Percentiles rank a stretch among this genome's conserved stretches.
Conservation (phyloP, 2,888 invertebrate species). For the Belgica antarctica region DNA sequence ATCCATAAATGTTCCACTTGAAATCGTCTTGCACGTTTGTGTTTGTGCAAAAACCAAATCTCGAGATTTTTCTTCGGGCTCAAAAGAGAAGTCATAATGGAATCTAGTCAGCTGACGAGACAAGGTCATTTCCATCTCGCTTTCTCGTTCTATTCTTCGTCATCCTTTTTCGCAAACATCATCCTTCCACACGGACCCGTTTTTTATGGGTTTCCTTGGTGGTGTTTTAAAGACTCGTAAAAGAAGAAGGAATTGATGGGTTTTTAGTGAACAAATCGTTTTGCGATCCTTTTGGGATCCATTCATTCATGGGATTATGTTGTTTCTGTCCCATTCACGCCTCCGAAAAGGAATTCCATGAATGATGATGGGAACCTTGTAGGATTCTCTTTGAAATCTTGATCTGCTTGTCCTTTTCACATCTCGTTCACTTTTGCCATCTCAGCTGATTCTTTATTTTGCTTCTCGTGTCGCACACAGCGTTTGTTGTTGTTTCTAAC, state of each 20-base stretch:
- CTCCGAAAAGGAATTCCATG: conserved; percentile 7
- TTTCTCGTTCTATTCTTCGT: conserved; percentile 19
- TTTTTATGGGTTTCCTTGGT: too few relatives aligned
- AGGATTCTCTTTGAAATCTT: background rate
- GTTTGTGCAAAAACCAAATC: too few relatives aligned
- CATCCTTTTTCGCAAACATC: conserved; percentile 12
- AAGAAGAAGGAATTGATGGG: background rate
- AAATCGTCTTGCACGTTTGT: too few relatives aligned
- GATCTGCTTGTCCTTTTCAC: background rate
- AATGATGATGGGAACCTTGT: conserved; percentile 37
- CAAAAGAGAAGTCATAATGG: conserved; percentile 24
- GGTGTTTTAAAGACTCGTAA: background rate
- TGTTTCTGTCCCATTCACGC: conserved; percentile 29
- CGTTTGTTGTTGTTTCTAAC: background rate
- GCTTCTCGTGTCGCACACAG: too few relatives aligned
- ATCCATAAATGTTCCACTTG: too few relatives aligned
- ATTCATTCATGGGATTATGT: background rate
- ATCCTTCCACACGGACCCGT: too few relatives aligned
- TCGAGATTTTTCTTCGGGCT: background rate
- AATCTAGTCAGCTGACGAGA: conserved; percentile 37
- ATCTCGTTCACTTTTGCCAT: conserved; percentile 22
- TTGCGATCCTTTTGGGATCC: background rate
- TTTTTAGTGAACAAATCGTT: background rate
- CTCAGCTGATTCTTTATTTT: conserved; percentile 36
- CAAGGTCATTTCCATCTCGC: conserved; percentile 36